phyloP scores from a whole-genome alignment of 1,140 invertebrate species.

The Oedothorax gibbosus region DNA sequence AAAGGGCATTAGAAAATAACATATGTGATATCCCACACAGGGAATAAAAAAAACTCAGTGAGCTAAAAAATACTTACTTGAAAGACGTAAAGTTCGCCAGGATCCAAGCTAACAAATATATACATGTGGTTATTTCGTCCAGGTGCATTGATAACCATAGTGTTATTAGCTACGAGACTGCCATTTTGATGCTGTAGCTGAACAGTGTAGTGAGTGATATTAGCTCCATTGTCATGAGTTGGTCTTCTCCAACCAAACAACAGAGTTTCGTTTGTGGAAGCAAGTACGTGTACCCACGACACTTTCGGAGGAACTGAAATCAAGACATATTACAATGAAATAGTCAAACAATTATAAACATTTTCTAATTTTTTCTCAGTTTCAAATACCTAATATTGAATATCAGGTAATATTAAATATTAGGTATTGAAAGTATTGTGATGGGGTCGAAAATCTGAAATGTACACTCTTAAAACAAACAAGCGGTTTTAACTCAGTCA shows the following conservation, averaged over 20 bases:
- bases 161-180: conserved; percentile 50
- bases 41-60: too few relatives aligned
- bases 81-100: conserved; percentile 61
- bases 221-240: conserved; percentile 62
- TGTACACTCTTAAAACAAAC: too few relatives aligned
- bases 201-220: conserved; percentile 62
- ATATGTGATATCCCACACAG: too few relatives aligned
- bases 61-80: conserved; percentile 41
- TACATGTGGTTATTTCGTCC: conserved; percentile 62
- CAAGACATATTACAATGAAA: neutral
- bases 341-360: too few relatives aligned
- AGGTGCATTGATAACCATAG: conserved; percentile 44
- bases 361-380: too few relatives aligned
- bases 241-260: conserved; percentile 63
- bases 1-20: too few relatives aligned
- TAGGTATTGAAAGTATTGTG: too few relatives aligned
- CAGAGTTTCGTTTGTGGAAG: conserved; percentile 62
- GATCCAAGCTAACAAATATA: conserved; percentile 59
- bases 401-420: too few relatives aligned
- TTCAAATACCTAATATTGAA: too few relatives aligned
- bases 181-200: conserved; percentile 60
- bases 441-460: too few relatives aligned
- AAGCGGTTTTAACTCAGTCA: too few relatives aligned
- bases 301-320: conserved; percentile 63
- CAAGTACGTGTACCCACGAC: conserved; percentile 62